phyloP scores from a whole-genome alignment of 2,797 vertebrate genomes.

The Halcyon badia region DNA sequence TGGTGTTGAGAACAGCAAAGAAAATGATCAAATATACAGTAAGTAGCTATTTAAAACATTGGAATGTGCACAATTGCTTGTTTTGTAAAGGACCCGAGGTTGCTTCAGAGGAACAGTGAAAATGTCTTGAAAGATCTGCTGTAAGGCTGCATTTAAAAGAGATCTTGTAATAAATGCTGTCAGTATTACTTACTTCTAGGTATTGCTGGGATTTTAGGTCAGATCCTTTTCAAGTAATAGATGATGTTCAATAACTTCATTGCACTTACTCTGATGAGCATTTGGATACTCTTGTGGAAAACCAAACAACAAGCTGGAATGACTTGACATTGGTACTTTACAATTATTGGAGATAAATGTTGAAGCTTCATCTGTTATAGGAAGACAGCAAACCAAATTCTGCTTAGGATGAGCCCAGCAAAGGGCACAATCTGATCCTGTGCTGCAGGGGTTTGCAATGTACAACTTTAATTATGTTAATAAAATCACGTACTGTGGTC shows the following conservation, averaged over 20 bases:
- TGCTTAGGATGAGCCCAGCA: background rate
- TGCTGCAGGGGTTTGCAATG: background rate
- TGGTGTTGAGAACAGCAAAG: background rate
- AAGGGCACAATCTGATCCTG: background rate
- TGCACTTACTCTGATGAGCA: background rate
- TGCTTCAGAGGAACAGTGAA: background rate
- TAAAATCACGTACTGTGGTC: background rate
- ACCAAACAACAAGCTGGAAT: background rate
- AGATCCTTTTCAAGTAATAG: background rate
- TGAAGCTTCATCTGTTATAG: background rate
- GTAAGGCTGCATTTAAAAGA: background rate
- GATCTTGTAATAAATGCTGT: rapidly evolving
- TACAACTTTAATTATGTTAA: background rate
- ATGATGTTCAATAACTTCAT: background rate
- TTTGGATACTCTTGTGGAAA: background rate
- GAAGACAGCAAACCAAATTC: background rate
- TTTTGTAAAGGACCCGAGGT: background rate
- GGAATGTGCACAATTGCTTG: background rate
- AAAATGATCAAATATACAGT: background rate
- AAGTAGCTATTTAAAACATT: background rate
- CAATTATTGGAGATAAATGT: background rate
- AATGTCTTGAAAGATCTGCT: background rate
- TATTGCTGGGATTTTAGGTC: background rate
- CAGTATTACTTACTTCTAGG: background rate
- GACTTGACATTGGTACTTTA: background rate